Evolutionary conservation across 2,797 vertebrate genomes (phyloP), one percentile per base, ranked within the genome.

Genomic region (Eospalax fontanierii): DNA sequence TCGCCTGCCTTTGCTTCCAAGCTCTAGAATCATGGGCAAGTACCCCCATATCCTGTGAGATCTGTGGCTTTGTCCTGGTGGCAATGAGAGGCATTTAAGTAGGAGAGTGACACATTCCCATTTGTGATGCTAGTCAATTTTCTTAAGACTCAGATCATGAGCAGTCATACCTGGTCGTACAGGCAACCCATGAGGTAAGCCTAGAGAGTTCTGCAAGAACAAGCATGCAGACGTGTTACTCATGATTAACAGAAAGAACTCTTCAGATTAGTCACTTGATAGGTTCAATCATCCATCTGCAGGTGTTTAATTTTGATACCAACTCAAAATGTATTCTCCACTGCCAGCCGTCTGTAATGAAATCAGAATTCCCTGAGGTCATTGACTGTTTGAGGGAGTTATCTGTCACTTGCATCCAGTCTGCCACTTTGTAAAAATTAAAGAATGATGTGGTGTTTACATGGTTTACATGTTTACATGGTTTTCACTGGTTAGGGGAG

Each of bases 231-330:
- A 92, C 73, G 74, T 79, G n/a, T 9, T 85, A 43, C 68, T 76
- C 66, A 33, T 40, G 74, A 90, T 70, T 88, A 93, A 74, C 54
- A 87, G 76, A 75, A 92, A 40, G 81, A 63, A 87, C 30, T 84
- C 70, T 79, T 68, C 90, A 82, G 83, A 91, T 95, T 90, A 96
- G 91, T 40, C 85, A 76, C 70, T 90, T 94, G 89, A 83, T 87
- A 82, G 94, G 89, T 81, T 18, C n/a, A 92, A 59, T 94, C 95
- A 95, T 79, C 96, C 38, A 71, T 95, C 22, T n/a, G 59, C 38
- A 95, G 96, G 87, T 95, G 68, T 93, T 93, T 94, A 96, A 95
- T 97, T 96, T 88, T 90, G 71, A 86, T 89, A 95, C 93, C 57
- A 92, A 84, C 71, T 93, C 61, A 73, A 82, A 96, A 88, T 96